Evolutionary conservation across 2,888 invertebrate species (phyloP), one percentile per base, ranked within the genome.

Genomic region (Cephus rjabovi): DNA sequence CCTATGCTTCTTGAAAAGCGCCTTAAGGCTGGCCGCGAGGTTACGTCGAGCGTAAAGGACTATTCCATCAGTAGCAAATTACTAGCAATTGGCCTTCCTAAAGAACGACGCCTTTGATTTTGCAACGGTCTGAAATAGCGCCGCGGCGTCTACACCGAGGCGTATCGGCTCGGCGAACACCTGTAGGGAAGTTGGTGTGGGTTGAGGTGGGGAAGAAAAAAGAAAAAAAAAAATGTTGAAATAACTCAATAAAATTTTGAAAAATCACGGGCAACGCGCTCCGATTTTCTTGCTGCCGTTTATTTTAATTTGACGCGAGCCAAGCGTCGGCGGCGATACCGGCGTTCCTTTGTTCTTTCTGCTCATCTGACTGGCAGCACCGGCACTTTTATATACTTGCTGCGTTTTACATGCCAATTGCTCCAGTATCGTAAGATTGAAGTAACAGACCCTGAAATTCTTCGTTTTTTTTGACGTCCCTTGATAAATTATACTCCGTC

Each of bases 221-320:
- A 78, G 3, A 33, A 33, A 33, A 33, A 33, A 33, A 33, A 33
- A 4, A 33, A 31, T 68, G 37, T 78, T 86, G 84, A 86, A 87
- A 86, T 81, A 78, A 81, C 77, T 81, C 85, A 86, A 87, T 87
- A 87, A 87, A 88, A 84, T 85, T 84, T 79, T 82, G 78, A 76
- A 80, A 83, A 80, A 78, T 75, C 34, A 37, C 31, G 69, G 11
- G 34, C 75, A 76, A 77, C 75, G 71, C 76, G 34, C 78, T 81
- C 81, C 71, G 73, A 82, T 84, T 86, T 87, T 87, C 88, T 87
- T 88, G 86, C 88, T 83, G 86, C 87, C 88, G 89, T 90, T 90
- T 90, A 90, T 90, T 90, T 90, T 90, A 90, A 90, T 90, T 89
- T 89, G 86, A 84, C 83, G 40, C 40, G 40, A 40, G 40, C 15